A percentile compares a stretch with the other conserved stretches of the same genome.
These are phyloP conservation scores for Tribolium freemani DNA, from an alignment of 2,888 invertebrate species.

Conservation along the genomic window DNA sequence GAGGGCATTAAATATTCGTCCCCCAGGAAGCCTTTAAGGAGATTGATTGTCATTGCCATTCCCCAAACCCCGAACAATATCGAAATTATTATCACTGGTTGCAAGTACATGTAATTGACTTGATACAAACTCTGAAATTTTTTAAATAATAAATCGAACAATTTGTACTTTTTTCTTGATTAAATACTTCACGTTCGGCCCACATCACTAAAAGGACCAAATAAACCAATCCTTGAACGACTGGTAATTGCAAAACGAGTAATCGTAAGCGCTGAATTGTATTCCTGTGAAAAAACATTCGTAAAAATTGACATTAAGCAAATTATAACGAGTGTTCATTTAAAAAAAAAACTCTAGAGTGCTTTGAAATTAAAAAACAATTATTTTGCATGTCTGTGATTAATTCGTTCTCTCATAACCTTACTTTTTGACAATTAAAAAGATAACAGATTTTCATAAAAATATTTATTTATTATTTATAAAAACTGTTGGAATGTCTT, in stretches of 20 bases:
- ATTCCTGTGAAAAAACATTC: conserved; percentile 65
- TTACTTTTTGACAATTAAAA: too few species aligned
- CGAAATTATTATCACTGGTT: conserved; percentile 76
- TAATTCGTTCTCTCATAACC: too few species aligned
- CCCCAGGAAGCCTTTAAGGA: conserved; percentile 68
- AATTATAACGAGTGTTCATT: too few species aligned
- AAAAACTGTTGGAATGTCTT: too few species aligned
- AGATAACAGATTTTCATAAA: too few species aligned
- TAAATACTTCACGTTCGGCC: conserved; percentile 75
- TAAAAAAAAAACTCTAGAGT: too few species aligned
- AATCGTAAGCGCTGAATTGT: conserved; percentile 71
- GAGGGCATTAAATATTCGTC: conserved; percentile 66
- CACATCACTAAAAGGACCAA: conserved; percentile 73
- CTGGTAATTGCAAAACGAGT: conserved; percentile 78
- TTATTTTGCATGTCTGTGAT: too few species aligned
- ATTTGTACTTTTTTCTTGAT: too few species aligned
- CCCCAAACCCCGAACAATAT: conserved; percentile 80
- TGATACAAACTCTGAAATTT: conserved; percentile 72
- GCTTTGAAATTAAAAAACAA: too few species aligned
- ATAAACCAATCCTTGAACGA: conserved; percentile 77
- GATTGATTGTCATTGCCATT: conserved; percentile 75
- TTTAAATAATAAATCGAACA: too few species aligned
- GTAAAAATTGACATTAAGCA: too few species aligned
- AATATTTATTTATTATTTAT: too few species aligned
- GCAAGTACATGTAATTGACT: conserved; percentile 74